A percentile compares a stretch with the other conserved stretches of the same genome.
Conservation (phyloP, 2,113 vertebrate genomes). For the Aphyosemion australe region DNA sequence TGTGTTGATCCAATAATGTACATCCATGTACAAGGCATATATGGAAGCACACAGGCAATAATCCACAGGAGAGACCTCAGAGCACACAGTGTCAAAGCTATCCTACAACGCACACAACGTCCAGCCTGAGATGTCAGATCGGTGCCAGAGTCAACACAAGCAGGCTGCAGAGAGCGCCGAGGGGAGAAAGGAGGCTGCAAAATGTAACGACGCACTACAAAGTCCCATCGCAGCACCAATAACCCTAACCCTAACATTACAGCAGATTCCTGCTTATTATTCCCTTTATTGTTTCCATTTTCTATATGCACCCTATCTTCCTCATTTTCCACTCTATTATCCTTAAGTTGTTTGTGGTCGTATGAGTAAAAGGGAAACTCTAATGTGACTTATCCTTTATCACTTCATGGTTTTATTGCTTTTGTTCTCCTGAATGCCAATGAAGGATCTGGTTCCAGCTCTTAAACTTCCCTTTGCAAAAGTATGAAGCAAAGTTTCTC, state of each 20-base stretch:
- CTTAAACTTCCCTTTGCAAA: slow-evolving; percentile 1
- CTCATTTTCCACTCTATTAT: too few species aligned
- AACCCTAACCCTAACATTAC: too few species aligned
- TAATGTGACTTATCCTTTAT: slow-evolving; percentile 22
- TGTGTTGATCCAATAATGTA: too few species aligned
- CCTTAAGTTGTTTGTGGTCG: slow-evolving; percentile 3
- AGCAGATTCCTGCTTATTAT: neutral
- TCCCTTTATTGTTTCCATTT: slow-evolving; percentile 2
- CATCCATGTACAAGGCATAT: slow-evolving; percentile 2
- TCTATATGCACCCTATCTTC: neutral
- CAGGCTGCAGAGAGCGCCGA: slow-evolving; percentile 20
- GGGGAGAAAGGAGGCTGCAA: slow-evolving; percentile 8
- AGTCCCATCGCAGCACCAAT: slow-evolving; percentile 1
- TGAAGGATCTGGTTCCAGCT: slow-evolving; percentile 26
- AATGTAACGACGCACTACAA: slow-evolving; percentile 6
- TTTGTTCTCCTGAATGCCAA: slow-evolving; percentile 22
- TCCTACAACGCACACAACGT: slow-evolving; percentile 7
- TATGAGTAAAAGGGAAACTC: slow-evolving; percentile 23
- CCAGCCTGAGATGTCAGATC: slow-evolving; percentile 46
- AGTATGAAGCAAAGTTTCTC: neutral
- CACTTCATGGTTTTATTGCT: slow-evolving; percentile 16
- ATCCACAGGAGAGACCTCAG: slow-evolving; percentile 22
- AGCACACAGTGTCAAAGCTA: slow-evolving; percentile 11
- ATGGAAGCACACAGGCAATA: slow-evolving; percentile 24
- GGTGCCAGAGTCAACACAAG: slow-evolving; percentile 7